Evolutionary conservation across 37 sponge, comb jelly and placozoan genomes (phyloP).

Genomic region (Spongia lamella): DNA sequence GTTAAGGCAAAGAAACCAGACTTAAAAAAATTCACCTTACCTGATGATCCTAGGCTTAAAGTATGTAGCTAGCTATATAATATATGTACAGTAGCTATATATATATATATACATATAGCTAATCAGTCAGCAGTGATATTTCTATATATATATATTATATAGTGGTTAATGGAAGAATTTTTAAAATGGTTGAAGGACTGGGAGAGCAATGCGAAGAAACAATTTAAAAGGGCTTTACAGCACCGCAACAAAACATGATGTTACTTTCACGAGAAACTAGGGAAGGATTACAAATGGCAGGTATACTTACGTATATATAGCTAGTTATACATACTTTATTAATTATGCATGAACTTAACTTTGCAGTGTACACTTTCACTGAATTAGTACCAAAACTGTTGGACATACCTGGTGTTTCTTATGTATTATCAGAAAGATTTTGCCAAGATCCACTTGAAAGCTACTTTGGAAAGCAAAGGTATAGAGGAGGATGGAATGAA

Average conservation of each 20-base stretch:
- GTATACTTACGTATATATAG: neutral
- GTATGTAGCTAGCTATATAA: too few relatives aligned
- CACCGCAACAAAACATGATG: constrained; percentile 1
- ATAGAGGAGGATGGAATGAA: neutral
- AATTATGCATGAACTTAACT: too few relatives aligned
- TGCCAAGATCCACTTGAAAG: neutral
- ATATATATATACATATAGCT: too few relatives aligned
- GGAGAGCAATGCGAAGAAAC: neutral
- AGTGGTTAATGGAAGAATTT: constrained; percentile 1
- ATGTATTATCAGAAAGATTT: neutral
- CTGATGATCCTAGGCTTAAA: neutral
- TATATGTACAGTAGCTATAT: too few relatives aligned
- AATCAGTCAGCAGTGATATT: too few relatives aligned
- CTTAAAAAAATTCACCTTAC: neutral
- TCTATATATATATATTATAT: neutral
- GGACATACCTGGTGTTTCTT: neutral
- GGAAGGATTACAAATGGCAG: neutral
- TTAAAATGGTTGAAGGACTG: neutral
- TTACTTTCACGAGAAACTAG: neutral
- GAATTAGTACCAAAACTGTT: neutral
- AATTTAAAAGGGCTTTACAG: neutral
- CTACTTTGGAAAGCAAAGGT: neutral
- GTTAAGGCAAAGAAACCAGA: constrained; percentile 12
- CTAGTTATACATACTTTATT: too few relatives aligned
- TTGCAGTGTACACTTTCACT: too few relatives aligned